phyloP scores from a whole-genome alignment of 35 echinoderm and acorn worm genomes.

The Apostichopus californicus region DNA sequence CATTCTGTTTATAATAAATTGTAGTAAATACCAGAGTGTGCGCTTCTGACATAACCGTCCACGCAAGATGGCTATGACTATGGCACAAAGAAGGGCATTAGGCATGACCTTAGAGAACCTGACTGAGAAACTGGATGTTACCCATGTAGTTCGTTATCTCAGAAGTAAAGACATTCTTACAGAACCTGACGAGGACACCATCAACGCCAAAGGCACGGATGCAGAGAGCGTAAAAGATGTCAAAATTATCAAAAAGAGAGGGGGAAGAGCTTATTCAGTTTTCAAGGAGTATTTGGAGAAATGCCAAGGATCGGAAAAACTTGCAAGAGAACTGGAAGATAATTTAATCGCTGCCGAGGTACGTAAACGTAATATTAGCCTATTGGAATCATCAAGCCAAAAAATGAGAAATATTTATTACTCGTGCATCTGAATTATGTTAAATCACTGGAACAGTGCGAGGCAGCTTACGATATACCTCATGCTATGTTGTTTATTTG shows the following conservation, averaged over 20 bases:
- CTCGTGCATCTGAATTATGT: too few species aligned
- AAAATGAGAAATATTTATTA: too few species aligned
- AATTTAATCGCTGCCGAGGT: background rate
- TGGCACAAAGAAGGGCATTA: background rate
- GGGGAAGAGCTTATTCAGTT: background rate
- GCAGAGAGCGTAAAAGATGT: background rate
- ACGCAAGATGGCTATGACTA: background rate
- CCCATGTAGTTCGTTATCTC: background rate
- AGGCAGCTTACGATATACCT: too few species aligned
- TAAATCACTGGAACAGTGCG: too few species aligned
- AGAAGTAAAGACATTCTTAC: background rate
- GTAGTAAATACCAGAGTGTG: too few species aligned
- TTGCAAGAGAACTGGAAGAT: background rate
- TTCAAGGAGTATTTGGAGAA: background rate
- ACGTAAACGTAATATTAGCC: too few species aligned
- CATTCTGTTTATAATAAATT: too few species aligned
- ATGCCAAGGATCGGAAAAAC: background rate
- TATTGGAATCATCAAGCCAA: too few species aligned
- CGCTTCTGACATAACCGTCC: too few species aligned
- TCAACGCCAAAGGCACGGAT: background rate
- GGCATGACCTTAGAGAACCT: background rate
- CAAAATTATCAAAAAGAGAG: background rate
- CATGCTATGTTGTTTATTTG: too few species aligned
- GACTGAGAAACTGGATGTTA: background rate
- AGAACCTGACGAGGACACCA: background rate